Base-by-base conservation (phyloP, 2,797 vertebrate species). In the Cyclura pinguis region DNA sequence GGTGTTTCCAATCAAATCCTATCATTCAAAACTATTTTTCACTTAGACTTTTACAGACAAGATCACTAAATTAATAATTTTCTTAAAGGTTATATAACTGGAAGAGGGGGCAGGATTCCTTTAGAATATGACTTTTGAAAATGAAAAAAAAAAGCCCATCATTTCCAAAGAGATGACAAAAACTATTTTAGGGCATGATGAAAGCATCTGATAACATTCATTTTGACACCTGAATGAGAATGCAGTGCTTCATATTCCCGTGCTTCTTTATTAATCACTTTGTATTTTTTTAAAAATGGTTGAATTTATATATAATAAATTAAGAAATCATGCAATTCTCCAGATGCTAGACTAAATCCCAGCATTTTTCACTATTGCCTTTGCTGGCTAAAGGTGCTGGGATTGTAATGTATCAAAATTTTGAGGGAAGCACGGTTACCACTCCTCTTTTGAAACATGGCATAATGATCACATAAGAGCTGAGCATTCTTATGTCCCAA, bases 101-200 rank as follows among this genome's bases (percentile, higher is more conserved):
- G 0, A 87, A 80, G 14, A 83, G 24, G 69, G 69, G 47, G 6
- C 87, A 9, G 0, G 82, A 85, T n/a, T 92, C 72, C 91, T 95
- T 94, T 73, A 93, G 90, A 93, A 86, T 42, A 76, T 85, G 0
- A 6, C n/a, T 42, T 77, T 92, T 29, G 86, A 92, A 96, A 90
- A 76, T 93, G 85, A 94, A 96, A 93, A 94, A 88, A 0, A 92
- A 42, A 42, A n/a, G n/a, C n/a, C 3, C 81, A 94, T 32, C 89
- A 91, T 95, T 95, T 94, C 92, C 95, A 87, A 38, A 90, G 93
- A 86, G 8, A 87, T 38, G 94, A 90, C 89, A 92, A 93, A 91
- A 86, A 72, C 87, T 93, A 92, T 82, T 5, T 88, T 85, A 91
- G 78, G 82, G 88, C 89, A 91, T 86, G 62, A 35, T 20, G 14